Evolutionary conservation across 2,113 vertebrate species (phyloP).

Genomic region (Nothocercus julius): DNA sequence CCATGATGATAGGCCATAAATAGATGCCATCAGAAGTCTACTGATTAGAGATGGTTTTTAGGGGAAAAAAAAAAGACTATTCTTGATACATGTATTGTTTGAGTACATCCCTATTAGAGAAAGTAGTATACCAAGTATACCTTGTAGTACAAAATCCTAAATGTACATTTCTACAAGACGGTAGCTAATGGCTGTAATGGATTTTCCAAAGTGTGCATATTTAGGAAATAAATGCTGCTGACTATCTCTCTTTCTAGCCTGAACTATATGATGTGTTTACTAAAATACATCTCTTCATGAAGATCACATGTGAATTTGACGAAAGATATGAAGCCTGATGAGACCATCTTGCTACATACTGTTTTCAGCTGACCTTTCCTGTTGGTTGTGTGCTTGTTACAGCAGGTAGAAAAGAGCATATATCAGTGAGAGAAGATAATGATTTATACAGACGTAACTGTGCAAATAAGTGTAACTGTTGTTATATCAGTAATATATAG

Average conservation of each 20-base stretch:
- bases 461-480: not conserved
- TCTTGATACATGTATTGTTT: not conserved
- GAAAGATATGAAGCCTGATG: not conserved
- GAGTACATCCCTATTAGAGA: not conserved
- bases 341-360: not conserved
- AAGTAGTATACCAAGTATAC: not conserved
- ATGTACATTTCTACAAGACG: not conserved
- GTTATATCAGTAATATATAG: not conserved
- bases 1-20: not conserved
- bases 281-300: not conserved
- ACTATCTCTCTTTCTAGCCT: not conserved
- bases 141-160: conserved; percentile 21
- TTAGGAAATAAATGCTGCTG: conserved; percentile 23
- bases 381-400: not conserved
- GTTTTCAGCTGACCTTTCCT: not conserved
- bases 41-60: conserved; percentile 14
- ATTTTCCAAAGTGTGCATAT: conserved; percentile 21
- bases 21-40: conserved; percentile 3
- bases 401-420: not conserved
- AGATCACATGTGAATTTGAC: not conserved
- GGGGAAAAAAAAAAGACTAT: not conserved
- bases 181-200: not conserved
- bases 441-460: not conserved
- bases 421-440: not conserved
- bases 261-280: not conserved